Percentiles rank a stretch among this genome's conserved stretches.
These are phyloP conservation scores for Gymnopithys bicolor DNA, from an alignment of 2,797 vertebrate species.

Conservation along the genomic window DNA sequence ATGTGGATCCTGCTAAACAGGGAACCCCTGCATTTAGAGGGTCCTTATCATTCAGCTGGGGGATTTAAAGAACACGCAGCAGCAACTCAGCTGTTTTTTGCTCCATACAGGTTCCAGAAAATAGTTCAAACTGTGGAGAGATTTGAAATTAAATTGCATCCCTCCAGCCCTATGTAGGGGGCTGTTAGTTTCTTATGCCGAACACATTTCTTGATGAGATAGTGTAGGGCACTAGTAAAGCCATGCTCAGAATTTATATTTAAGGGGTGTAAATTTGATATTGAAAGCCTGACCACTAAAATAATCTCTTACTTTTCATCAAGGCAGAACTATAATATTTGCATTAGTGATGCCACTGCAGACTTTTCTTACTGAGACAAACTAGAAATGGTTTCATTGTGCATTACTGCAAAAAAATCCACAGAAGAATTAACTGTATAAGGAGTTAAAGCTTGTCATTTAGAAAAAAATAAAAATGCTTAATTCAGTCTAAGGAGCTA, in stretches of 20 bases:
- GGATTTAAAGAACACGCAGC: not conserved
- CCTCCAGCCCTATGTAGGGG: not conserved
- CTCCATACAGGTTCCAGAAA: not conserved
- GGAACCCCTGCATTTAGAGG: not conserved
- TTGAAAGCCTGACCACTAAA: not conserved
- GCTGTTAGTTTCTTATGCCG: not conserved
- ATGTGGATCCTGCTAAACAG: not conserved
- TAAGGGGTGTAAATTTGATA: not conserved
- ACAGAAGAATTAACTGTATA: slow-evolving; percentile 32
- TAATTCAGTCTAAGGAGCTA: not conserved
- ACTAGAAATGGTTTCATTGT: not conserved
- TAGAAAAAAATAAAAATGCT: not conserved
- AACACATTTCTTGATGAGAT: not conserved
- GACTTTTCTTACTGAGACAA: not conserved
- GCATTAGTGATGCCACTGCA: not conserved
- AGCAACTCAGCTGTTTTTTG: not conserved
- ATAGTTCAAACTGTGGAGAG: not conserved
- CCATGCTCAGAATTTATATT: not conserved
- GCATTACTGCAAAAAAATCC: not conserved
- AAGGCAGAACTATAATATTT: not conserved
- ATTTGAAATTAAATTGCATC: not conserved
- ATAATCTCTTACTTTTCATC: not conserved
- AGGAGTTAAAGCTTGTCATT: slow-evolving; percentile 6
- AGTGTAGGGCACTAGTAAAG: not conserved
- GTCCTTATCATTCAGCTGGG: not conserved